phyloP scores from a whole-genome alignment of 2,888 invertebrate species.

The Ophraella communa region DNA sequence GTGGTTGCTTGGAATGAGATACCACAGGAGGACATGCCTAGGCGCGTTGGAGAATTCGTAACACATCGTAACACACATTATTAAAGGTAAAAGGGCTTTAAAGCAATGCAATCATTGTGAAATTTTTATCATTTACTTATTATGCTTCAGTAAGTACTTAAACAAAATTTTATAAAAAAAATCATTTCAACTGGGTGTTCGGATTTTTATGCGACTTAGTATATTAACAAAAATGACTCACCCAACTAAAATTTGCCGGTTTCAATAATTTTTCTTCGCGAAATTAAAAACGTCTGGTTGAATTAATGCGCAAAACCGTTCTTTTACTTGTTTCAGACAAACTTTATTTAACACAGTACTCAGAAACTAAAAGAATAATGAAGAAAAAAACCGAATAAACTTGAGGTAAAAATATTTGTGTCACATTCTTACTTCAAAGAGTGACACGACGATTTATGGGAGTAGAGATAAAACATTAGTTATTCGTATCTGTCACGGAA shows the following conservation, averaged over 20 bases:
- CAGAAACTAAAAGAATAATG: background rate
- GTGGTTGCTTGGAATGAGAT: too few relatives aligned
- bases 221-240: too few relatives aligned
- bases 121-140: too few relatives aligned
- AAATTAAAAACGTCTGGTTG: background rate
- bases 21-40: too few relatives aligned
- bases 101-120: too few relatives aligned
- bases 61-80: too few relatives aligned
- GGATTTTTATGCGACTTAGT: too few relatives aligned
- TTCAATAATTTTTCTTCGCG: background rate
- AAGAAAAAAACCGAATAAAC: background rate
- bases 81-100: too few relatives aligned
- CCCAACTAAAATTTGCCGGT: background rate
- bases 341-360: background rate
- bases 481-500: conserved; percentile 22
- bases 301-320: background rate
- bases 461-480: conserved; percentile 24
- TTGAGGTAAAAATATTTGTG: conserved; percentile 7
- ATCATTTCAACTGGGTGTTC: too few relatives aligned
- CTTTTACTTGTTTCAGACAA: background rate
- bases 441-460: conserved; percentile 27
- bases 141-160: too few relatives aligned
- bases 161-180: too few relatives aligned
- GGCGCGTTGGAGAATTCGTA: too few relatives aligned
- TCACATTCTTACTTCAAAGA: conserved; percentile 21